Conservation (phyloP, 2,113 vertebrate species). For the Cathartes aura region DNA sequence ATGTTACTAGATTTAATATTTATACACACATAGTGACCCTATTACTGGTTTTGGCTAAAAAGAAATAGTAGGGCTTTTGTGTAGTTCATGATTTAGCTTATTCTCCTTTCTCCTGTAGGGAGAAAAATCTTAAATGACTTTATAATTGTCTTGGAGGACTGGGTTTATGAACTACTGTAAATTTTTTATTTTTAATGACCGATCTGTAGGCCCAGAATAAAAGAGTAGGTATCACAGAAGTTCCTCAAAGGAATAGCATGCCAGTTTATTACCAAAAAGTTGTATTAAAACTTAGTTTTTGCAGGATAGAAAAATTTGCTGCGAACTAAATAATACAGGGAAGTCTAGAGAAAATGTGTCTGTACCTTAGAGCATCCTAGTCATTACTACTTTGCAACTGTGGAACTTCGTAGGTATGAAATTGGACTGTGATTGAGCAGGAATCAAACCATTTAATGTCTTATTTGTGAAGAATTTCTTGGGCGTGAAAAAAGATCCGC, state of each 20-base stretch:
- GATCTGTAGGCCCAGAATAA: not conserved
- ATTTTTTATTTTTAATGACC: not conserved
- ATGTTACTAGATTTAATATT: not conserved
- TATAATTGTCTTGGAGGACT: not conserved
- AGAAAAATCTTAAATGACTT: not conserved
- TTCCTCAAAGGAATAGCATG: not conserved
- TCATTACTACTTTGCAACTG: not conserved
- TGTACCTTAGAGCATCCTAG: not conserved
- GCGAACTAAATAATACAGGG: not conserved
- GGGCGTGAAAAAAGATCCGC: not conserved
- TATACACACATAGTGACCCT: not conserved
- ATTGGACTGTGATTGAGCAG: not conserved
- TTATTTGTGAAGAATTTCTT: not conserved
- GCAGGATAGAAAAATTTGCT: not conserved
- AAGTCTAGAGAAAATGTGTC: not conserved
- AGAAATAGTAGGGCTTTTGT: not conserved
- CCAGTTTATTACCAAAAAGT: not conserved
- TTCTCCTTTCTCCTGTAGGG: not conserved
- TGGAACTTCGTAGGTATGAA: not conserved
- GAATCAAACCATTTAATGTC: not conserved
- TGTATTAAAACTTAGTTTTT: not conserved
- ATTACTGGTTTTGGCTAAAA: not conserved
- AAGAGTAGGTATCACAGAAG: not conserved
- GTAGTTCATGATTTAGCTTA: not conserved
- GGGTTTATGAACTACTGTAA: not conserved